Evolutionary conservation across 2,888 invertebrate genomes (phyloP).

Genomic region (Stramonita haemastoma): DNA sequence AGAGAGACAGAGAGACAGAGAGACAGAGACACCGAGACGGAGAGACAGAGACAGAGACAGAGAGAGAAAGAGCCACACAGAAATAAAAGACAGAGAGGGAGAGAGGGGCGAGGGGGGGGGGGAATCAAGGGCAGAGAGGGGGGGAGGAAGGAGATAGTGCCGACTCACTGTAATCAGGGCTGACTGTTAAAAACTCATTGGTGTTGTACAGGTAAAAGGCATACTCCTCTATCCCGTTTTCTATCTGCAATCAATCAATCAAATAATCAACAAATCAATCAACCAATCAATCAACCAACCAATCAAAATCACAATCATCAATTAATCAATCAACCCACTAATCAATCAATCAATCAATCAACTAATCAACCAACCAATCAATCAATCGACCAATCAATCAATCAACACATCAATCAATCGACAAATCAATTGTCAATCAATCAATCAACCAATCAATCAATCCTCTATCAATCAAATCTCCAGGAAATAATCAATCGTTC

Average conservation of each 20-base stretch:
- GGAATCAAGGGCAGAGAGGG: background rate
- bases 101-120: background rate
- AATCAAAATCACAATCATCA: too few relatives aligned
- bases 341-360: background rate
- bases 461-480: too few relatives aligned
- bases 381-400: background rate
- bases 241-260: background rate
- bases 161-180: slow-evolving; percentile 15
- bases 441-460: background rate
- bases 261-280: background rate
- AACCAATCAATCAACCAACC: background rate
- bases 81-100: background rate
- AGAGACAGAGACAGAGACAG: background rate
- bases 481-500: background rate
- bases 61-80: background rate
- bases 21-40: background rate
- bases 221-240: slow-evolving; percentile 14
- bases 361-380: background rate
- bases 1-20: background rate
- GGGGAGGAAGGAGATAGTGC: background rate
- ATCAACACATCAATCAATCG: background rate
- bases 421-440: background rate
- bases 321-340: background rate
- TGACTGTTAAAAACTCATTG: slow-evolving; percentile 27
- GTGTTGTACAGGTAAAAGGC: slow-evolving; percentile 26